Base-by-base conservation (phyloP, 2,113 vertebrate genomes). In the Promerops cafer region DNA sequence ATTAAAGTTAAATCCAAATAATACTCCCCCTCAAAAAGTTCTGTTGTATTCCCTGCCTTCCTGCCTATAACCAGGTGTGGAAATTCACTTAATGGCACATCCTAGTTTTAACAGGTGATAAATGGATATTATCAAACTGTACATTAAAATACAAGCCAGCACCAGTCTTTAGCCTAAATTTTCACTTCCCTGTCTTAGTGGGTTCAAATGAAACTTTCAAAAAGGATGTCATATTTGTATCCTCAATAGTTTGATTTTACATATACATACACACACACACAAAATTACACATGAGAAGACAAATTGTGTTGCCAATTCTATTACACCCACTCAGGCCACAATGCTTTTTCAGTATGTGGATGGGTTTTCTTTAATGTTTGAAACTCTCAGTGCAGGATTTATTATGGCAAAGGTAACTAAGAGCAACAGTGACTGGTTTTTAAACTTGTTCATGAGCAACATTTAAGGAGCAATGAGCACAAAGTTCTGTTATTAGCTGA, bases 401-500 rank as follows among this genome's bases (percentile, higher is more conserved):
- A 49, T 37, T 61, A 61, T 21, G 30, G 49, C 61, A 93, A 72
- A 66, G 47, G 76, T 79, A 96, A 66, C 40, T 83, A 76, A 33
- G 84, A 61, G 53, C 28, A 88, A 78, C 57, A 71, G 31, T 50
- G 50, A 56, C 15, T 44, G 18, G 11, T 63, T 96, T 86, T 79
- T 50, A 87, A 91, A 72, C 69, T 66, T 96, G 68, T 75, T 97
- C 91, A 63, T 35, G 78, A 24, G 30, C 2, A 42, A 60, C 76
- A 60, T 40, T 59, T 87, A 84, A 74, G 83, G 68, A 96, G 65
- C 0, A 2, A 42, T 78, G 60, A 87, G 66, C 74, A 84, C 76
- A 21, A 61, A 26, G 47, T 94, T 97, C 87, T 92, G 52, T 50
- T 96, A 90, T 13, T 83, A 54, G 60, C 39, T 89, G 83, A 91